These are phyloP conservation scores for Dinoponera quadriceps DNA, from an alignment of 1,140 invertebrate species.

Conservation along the genomic window DNA sequence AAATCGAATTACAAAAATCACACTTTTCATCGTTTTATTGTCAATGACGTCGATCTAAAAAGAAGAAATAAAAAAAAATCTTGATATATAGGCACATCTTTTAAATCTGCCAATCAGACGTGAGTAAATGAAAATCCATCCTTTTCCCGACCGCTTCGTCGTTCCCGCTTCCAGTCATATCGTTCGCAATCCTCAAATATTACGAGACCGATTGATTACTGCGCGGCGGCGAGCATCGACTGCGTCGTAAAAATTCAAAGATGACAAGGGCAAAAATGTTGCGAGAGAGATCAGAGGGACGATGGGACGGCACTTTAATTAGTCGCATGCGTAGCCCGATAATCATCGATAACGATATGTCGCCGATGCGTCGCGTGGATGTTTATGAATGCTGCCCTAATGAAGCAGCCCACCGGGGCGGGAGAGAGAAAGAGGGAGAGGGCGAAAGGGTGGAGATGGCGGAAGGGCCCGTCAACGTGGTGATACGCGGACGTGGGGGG, in stretches of 20 bases:
- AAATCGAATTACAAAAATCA: too few relatives aligned
- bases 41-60: too few relatives aligned
- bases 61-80: too few relatives aligned
- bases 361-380: constrained; percentile 18
- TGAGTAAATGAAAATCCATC: too few relatives aligned
- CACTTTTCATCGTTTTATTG: too few relatives aligned
- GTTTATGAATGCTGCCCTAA: constrained; percentile 70
- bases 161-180: too few relatives aligned
- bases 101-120: too few relatives aligned
- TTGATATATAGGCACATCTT: too few relatives aligned
- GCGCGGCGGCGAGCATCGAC: not conserved
- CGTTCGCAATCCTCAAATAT: constrained; percentile 6
- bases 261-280: not conserved
- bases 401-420: constrained; percentile 51
- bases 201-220: not conserved
- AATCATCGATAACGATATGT: constrained; percentile 54
- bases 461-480: not conserved
- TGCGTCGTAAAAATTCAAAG: not conserved
- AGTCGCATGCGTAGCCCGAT: constrained; percentile 16
- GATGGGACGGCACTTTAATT: constrained; percentile 36
- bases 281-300: too few relatives aligned
- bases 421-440: not conserved
- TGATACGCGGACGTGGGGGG: not conserved
- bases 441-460: not conserved
- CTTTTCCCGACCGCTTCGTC: too few relatives aligned